phyloP scores from a whole-genome alignment of 2,888 invertebrate genomes.

The Dorcus parallelipipedus region DNA sequence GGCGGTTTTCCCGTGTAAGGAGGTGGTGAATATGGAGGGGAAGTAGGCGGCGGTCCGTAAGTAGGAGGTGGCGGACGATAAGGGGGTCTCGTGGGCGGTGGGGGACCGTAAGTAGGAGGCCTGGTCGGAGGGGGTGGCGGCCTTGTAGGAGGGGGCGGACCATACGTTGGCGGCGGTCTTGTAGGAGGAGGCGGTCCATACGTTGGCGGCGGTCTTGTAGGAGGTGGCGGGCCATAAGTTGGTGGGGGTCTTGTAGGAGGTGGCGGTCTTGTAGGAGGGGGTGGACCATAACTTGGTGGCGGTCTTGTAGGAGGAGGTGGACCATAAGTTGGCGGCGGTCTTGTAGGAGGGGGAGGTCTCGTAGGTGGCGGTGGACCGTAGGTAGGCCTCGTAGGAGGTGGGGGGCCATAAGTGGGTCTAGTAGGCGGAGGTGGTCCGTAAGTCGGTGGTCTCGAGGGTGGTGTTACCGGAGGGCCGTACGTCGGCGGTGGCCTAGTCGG shows the following conservation, averaged over 20 bases:
- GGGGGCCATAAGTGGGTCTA: constrained; percentile 5
- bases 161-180: constrained; percentile 10
- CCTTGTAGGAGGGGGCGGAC: not conserved
- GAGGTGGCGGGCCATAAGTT: constrained; percentile 14
- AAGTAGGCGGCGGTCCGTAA: constrained; percentile 14
- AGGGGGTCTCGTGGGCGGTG: constrained; percentile 11
- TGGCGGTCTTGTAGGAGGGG: constrained; percentile 4
- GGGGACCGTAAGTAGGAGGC: constrained; percentile 12
- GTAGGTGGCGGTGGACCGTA: constrained; percentile 14
- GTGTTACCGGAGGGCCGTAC: constrained; percentile 14
- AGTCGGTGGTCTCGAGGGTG: constrained; percentile 5
- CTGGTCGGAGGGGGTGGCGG: constrained; percentile 7
- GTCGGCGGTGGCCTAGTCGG: constrained; percentile 15
- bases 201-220: constrained; percentile 11
- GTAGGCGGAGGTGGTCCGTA: constrained; percentile 17
- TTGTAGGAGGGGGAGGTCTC: constrained; percentile 8
- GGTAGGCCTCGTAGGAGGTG: constrained; percentile 7
- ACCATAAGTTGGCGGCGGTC: constrained; percentile 8
- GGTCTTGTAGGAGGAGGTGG: constrained; percentile 5
- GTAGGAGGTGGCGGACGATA: constrained; percentile 12
- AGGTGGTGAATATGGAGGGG: constrained; percentile 10
- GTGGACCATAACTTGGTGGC: constrained; percentile 14
- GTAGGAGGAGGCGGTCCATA: constrained; percentile 16
- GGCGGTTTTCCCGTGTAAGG: constrained; percentile 14
- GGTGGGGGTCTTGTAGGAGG: constrained; percentile 5